These are phyloP conservation scores for Chrysolina americana DNA, from an alignment of 2,888 invertebrate species.

Conservation along the genomic window DNA sequence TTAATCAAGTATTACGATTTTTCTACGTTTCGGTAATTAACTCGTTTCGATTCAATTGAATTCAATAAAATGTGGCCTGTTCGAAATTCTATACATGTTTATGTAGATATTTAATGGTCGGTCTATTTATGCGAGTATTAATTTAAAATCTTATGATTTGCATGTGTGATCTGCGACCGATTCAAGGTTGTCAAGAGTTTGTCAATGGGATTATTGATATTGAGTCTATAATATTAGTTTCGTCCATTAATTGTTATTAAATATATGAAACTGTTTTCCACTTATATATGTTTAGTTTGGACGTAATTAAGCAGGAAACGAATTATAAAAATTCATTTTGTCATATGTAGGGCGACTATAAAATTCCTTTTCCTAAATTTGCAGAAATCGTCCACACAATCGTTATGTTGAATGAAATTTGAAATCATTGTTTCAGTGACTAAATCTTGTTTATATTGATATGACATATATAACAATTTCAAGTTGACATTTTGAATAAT, in stretches of 20 bases:
- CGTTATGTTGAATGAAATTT: too few relatives aligned
- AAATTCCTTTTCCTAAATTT: too few relatives aligned
- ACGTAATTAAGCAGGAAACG: too few relatives aligned
- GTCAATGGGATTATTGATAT: slow-evolving; percentile 6
- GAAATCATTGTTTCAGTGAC: too few relatives aligned
- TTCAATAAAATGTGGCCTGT: slow-evolving; percentile 10
- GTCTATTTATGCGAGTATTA: background rate
- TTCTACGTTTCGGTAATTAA: background rate
- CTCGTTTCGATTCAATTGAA: slow-evolving; percentile 7
- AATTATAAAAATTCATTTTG: too few relatives aligned
- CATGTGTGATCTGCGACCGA: background rate
- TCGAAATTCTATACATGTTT: slow-evolving; percentile 12
- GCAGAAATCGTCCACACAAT: too few relatives aligned
- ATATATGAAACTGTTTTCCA: background rate
- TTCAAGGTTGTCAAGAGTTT: slow-evolving; percentile 1
- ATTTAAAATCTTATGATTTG: background rate
- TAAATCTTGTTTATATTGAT: too few relatives aligned
- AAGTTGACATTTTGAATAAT: too few relatives aligned
- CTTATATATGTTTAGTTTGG: too few relatives aligned
- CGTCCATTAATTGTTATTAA: background rate
- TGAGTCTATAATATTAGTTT: background rate
- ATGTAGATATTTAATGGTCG: background rate
- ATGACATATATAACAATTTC: too few relatives aligned
- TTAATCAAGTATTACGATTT: background rate
- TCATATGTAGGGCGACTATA: too few relatives aligned